A percentile compares a stretch with the other conserved stretches of the same genome.
These are phyloP conservation scores for Holocentrus rufus DNA, from an alignment of 2,797 vertebrate genomes.

Conservation along the genomic window DNA sequence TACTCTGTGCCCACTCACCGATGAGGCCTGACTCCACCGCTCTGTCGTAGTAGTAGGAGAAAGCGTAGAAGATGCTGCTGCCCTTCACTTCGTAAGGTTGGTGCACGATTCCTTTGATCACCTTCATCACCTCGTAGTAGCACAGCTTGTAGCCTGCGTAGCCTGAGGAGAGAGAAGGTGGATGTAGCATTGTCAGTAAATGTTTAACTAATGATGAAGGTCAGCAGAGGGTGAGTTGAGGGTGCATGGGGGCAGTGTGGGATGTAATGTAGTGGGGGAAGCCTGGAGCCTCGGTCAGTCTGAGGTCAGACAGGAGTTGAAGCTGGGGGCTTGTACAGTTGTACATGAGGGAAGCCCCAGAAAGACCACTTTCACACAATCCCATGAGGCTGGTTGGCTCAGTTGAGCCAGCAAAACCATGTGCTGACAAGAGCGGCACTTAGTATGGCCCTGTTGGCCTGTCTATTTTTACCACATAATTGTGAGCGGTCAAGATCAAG, in stretches of 20 bases:
- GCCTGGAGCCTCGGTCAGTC: conserved; percentile 28
- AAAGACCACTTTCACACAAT: conserved; percentile 68
- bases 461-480: conserved; percentile 84
- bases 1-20: conserved; percentile 81
- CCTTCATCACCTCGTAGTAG: conserved; percentile 91
- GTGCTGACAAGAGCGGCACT: conserved; percentile 77
- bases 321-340: conserved; percentile 57
- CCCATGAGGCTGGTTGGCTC: conserved; percentile 56
- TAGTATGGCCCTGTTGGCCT: conserved; percentile 69
- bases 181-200: conserved; percentile 7
- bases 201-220: conserved; percentile 8
- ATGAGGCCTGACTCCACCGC: conserved; percentile 93
- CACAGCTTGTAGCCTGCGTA: conserved; percentile 93
- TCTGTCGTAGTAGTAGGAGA: conserved; percentile 97
- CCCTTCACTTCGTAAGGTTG: conserved; percentile 91
- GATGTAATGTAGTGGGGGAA: conserved; percentile 41
- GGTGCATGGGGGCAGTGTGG: conserved; percentile 25
- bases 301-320: conserved; percentile 59
- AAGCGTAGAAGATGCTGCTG: conserved; percentile 94
- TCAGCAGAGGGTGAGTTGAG: conserved; percentile 31
- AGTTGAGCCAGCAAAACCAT: conserved; percentile 73
- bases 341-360: conserved; percentile 72
- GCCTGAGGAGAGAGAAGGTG: conserved; percentile 77
- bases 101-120: conserved; percentile 92
- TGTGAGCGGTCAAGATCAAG: conserved; percentile 80